Base-by-base conservation (phyloP, 2,113 vertebrate genomes). In the Stegostoma tigrinum region DNA sequence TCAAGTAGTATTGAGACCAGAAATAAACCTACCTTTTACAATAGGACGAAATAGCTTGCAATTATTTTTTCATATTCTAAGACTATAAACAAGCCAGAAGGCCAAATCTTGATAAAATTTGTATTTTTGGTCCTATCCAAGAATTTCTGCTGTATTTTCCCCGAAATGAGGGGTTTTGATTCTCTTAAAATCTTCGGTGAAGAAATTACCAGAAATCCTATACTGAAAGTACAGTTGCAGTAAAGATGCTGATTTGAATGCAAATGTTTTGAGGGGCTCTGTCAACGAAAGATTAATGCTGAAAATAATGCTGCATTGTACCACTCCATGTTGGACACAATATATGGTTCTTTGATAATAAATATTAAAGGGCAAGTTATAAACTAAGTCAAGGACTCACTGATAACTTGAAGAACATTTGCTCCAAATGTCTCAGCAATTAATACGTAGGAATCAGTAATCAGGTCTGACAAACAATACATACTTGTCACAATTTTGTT, bases 341-440 rank as follows among this genome's bases (percentile, higher is more conserved):
- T 91, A 91, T 91, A 61, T 27, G 34, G 24, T 90, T 90, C 87
- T 38, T 93, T 93, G 66, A 61, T 19, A 91, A 91, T 61, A 91
- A n/a, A 45, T 45, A 83, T 45, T 83, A 67, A 93, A 93, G 19
- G n/a, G 48, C 66, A 64, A 23, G 38, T 93, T 93, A n/a, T 66
- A 93, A 93, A 64, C 61, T 72, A 70, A 95, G 42, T 72, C 93
- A 95, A 95, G 66, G 67, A 70, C 93, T 95, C 24, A 3, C 45
- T 95, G 94, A 95, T 94, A 72, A 72, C 67, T 34, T 27, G 68
- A 75, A 52, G 67, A 75, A 75, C 45, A 95, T 75, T 72, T 95
- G 38, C 21, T 75, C 45, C 67, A 70, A 52, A 52, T 27, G 42
- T 15, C 45, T 95, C 45, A 61, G 87, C 64, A 34, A 90, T 30